A percentile compares a stretch with the other conserved stretches of the same genome.
phyloP scores from a whole-genome alignment of 2,888 invertebrate genomes.

The Caenorhabditis uteleia region DNA sequence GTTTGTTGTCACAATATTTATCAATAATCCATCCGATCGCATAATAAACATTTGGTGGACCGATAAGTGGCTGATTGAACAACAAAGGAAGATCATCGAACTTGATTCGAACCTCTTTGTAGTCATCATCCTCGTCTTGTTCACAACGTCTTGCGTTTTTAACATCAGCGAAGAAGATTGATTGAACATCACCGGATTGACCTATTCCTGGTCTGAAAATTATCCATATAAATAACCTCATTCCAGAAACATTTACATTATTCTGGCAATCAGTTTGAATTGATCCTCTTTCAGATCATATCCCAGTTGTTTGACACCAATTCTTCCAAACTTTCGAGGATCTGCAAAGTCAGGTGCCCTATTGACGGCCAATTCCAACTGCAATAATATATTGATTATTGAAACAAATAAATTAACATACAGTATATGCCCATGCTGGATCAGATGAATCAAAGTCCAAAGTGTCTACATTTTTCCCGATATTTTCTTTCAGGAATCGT shows the following conservation, averaged over 20 bases:
- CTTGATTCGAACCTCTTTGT: conserved; percentile 12
- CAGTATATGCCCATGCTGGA: conserved; percentile 74
- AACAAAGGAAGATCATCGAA: conserved; percentile 16
- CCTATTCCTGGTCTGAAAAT: conserved; percentile 31
- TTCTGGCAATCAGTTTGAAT: conserved; percentile 1
- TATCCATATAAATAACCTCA: not conserved
- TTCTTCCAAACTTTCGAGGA: conserved; percentile 12
- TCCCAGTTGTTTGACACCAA: conserved; percentile 16
- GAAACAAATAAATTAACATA: not conserved
- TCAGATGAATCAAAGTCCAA: conserved; percentile 48
- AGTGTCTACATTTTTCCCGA: conserved; percentile 39
- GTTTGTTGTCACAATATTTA: conserved; percentile 7
- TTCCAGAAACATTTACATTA: conserved; percentile 9
- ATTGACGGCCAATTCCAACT: conserved; percentile 18
- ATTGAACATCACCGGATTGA: conserved; percentile 34
- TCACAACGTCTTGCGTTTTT: conserved; percentile 9
- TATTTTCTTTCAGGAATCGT: conserved; percentile 39
- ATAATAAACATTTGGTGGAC: conserved; percentile 32
- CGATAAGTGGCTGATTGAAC: conserved; percentile 13
- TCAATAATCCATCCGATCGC: conserved; percentile 31
- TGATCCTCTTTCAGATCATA: conserved; percentile 7
- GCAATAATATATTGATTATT: not conserved
- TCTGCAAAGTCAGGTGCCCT: conserved; percentile 12
- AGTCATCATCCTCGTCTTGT: conserved; percentile 19
- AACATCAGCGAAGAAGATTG: conserved; percentile 11